Evolutionary conservation across 35 echinoderm and acorn worm genomes (phyloP), one percentile per base, ranked within the genome.

Genomic region (Anneissia japonica): DNA sequence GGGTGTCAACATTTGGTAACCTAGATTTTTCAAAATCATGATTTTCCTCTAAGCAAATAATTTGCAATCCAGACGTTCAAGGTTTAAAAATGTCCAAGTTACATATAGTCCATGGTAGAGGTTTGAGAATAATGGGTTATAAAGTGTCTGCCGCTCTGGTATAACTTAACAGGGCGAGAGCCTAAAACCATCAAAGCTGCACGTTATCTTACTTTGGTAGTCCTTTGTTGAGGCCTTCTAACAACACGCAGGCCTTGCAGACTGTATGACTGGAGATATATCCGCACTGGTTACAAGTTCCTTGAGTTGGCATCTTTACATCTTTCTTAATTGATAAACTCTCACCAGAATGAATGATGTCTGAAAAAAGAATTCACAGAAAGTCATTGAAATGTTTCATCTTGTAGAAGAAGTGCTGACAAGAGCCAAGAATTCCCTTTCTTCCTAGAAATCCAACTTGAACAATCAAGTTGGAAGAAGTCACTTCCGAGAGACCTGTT

Each of bases 321-420:
- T 97, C 94, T 35, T 93, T 97, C 76, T 93, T 97, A 39, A 97
- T 88, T 3, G 90, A 90, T 0, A 97, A 85, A 37, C 91, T 93
- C 88, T 97, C 94, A 6, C 94, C 94, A 31, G 94, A 97, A 86
- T 97, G 94, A 73, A 97, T 97, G 38, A 97, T 93, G 82, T 97
- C 94, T 97, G 85, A n/a, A 39, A 74, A 30, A 39, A 76, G 23
- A 79, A 35, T 77, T 35, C 31, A 77, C 11, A 77, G 6, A 23
- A 16, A 12, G 51, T n/a, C n/a, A n/a, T n/a, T n/a, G n/a, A n/a
- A n/a, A n/a, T n/a, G n/a, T n/a, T n/a, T n/a, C n/a, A n/a, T n/a
- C n/a, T n/a, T n/a, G n/a, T n/a, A n/a, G n/a, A n/a, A n/a, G n/a
- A n/a, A n/a, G n/a, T n/a, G n/a, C n/a, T n/a, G n/a, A n/a, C n/a